phyloP scores from a whole-genome alignment of 30 jellyfish, hydroid and myxozoan genomes.

The Aurelia sp. region DNA sequence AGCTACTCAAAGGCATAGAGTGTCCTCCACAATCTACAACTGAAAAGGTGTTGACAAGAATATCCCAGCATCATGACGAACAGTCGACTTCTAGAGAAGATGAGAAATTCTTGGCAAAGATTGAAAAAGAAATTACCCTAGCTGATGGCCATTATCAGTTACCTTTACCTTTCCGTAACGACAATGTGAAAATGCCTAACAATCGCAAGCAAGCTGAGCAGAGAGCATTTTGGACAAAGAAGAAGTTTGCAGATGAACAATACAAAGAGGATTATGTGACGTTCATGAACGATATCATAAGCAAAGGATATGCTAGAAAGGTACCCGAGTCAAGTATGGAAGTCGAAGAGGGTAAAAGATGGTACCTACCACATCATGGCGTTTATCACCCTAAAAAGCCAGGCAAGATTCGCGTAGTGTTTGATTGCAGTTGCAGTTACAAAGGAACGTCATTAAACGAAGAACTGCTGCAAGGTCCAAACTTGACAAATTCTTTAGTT shows the following conservation, averaged over 20 bases:
- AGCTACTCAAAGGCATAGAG: too few relatives aligned
- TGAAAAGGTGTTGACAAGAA: conserved; percentile 14
- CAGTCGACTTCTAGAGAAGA: too few relatives aligned
- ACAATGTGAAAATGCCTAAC: conserved; percentile 27
- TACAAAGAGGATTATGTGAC: conserved; percentile 16
- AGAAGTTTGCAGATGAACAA: conserved; percentile 1
- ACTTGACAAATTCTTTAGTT: too few relatives aligned
- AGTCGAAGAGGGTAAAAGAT: conserved; percentile 7
- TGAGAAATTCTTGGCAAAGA: too few relatives aligned
- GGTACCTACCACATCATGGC: conserved; percentile 37
- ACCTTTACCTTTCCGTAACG: neutral
- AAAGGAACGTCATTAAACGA: too few relatives aligned
- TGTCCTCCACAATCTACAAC: conserved; percentile 32
- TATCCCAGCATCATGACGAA: neutral
- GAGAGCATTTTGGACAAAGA: conserved; percentile 29
- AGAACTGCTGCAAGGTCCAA: too few relatives aligned
- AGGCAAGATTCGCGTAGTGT: too few relatives aligned
- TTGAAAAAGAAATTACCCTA: too few relatives aligned
- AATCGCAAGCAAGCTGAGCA: conserved; percentile 37
- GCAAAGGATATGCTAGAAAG: conserved; percentile 43
- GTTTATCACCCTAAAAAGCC: conserved; percentile 8
- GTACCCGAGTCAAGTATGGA: conserved; percentile 27
- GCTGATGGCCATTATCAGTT: too few relatives aligned
- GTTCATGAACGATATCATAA: conserved; percentile 27
- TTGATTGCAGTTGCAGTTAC: too few relatives aligned